Percentiles rank a stretch among this genome's conserved stretches.
These are phyloP conservation scores for Aphaenogaster ashmeadi DNA, from an alignment of 1,140 invertebrate genomes.

Conservation along the genomic window DNA sequence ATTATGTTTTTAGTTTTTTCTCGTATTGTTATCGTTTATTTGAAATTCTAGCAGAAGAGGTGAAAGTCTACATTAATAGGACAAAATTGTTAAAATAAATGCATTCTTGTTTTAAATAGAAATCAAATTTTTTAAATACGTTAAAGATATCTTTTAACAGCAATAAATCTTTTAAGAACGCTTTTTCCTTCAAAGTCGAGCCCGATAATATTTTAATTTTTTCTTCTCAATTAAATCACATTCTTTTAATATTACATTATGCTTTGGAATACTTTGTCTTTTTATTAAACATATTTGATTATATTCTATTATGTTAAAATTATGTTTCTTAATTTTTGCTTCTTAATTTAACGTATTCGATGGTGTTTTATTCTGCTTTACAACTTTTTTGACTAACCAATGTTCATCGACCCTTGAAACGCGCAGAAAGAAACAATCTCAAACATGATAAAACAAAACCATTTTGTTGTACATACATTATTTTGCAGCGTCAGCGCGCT, in stretches of 20 bases:
- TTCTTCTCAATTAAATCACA: not conserved
- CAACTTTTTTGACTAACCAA: not conserved
- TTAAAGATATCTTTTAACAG: not conserved
- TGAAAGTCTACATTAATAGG: not conserved
- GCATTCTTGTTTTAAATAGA: not conserved
- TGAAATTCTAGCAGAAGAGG: not conserved
- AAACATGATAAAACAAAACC: not conserved
- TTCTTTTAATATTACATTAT: not conserved
- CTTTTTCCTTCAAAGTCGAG: not conserved
- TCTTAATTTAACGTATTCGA: not conserved
- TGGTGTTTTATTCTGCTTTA: not conserved
- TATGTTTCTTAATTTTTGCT: not conserved
- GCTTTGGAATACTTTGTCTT: not conserved
- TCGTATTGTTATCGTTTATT: not conserved
- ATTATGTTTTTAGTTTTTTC: not conserved
- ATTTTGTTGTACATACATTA: not conserved
- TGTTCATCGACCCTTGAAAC: not conserved
- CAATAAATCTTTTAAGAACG: slow-evolving; percentile 5
- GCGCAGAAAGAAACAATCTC: not conserved
- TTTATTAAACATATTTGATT: slow-evolving; percentile 8
- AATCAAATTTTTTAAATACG: not conserved
- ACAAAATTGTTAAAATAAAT: not conserved
- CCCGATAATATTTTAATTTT: slow-evolving; percentile 5
- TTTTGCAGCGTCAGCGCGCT: not conserved
- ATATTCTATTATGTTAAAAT: not conserved